Percentiles rank a stretch among this genome's conserved stretches.
Conservation (phyloP, 2,113 vertebrate species). For the Bombycilla garrulus region DNA sequence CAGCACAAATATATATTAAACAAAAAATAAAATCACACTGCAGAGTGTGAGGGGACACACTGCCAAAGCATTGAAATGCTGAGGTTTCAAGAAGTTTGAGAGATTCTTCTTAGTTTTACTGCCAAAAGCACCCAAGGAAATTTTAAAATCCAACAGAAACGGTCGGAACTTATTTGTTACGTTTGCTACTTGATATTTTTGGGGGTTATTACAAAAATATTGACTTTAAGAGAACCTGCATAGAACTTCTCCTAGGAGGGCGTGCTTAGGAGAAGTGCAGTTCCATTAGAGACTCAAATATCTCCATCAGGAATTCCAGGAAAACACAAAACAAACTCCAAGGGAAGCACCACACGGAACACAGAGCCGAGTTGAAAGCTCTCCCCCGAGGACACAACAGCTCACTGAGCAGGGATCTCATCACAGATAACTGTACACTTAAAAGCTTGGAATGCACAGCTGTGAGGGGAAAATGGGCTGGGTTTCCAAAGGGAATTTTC, state of each 20-base stretch:
- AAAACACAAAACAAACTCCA: background rate
- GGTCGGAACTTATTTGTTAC: background rate
- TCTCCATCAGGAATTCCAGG: background rate
- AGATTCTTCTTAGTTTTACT: background rate
- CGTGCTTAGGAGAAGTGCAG: background rate
- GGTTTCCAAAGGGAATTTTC: constrained; percentile 31
- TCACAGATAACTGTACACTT: background rate
- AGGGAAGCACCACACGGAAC: background rate
- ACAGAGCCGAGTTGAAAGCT: background rate
- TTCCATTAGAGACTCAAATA: background rate
- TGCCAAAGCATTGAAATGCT: background rate
- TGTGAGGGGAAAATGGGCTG: background rate
- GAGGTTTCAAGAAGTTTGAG: background rate
- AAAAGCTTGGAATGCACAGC: background rate
- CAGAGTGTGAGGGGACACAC: background rate
- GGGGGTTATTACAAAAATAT: background rate
- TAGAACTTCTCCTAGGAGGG: background rate
- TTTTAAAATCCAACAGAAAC: background rate
- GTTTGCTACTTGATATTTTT: background rate
- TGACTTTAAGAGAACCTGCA: background rate
- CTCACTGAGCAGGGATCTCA: background rate
- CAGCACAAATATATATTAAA: background rate
- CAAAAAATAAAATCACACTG: background rate
- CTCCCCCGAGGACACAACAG: background rate
- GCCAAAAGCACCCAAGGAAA: background rate